phyloP scores from a whole-genome alignment of 2,113 vertebrate species.

The Cebidichthys violaceus region DNA sequence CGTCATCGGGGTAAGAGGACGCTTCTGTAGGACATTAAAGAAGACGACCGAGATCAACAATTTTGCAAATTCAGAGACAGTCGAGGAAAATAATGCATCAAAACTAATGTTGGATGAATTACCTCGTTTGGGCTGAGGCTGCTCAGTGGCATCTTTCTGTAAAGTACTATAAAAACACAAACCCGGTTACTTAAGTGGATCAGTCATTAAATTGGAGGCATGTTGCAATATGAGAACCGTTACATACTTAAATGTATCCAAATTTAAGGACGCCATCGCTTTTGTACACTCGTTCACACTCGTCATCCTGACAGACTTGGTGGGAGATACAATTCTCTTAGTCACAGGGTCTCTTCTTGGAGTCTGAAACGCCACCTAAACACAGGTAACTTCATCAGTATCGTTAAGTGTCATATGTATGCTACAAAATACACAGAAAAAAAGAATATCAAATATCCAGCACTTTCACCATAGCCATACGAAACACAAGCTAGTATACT shows the following conservation, averaged over 20 bases:
- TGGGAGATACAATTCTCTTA: slow-evolving; percentile 88
- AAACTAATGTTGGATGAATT: not conserved
- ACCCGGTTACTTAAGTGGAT: not conserved
- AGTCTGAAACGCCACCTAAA: slow-evolving; percentile 95
- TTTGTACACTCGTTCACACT: slow-evolving; percentile 68
- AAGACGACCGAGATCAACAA: not conserved
- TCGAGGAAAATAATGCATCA: not conserved
- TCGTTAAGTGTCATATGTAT: not conserved
- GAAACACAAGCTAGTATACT: not conserved
- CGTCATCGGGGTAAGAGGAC: slow-evolving; percentile 72
- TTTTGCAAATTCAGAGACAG: not conserved
- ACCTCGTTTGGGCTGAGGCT: slow-evolving; percentile 61
- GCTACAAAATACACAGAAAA: not conserved
- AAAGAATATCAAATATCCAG: not conserved
- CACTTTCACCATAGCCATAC: not conserved
- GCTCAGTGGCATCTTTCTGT: slow-evolving; percentile 6
- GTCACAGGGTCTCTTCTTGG: slow-evolving; percentile 92
- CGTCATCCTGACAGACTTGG: slow-evolving; percentile 71
- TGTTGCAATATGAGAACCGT: not conserved
- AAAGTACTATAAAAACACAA: slow-evolving; percentile 58
- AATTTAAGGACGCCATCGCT: slow-evolving; percentile 54
- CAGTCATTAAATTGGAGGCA: too few species aligned
- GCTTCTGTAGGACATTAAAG: slow-evolving; percentile 40
- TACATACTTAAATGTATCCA: slow-evolving; percentile 66
- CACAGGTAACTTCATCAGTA: slow-evolving; percentile 25